These are phyloP conservation scores for Phymastichus coffea DNA, from an alignment of 1,140 invertebrate species.

Conservation along the genomic window DNA sequence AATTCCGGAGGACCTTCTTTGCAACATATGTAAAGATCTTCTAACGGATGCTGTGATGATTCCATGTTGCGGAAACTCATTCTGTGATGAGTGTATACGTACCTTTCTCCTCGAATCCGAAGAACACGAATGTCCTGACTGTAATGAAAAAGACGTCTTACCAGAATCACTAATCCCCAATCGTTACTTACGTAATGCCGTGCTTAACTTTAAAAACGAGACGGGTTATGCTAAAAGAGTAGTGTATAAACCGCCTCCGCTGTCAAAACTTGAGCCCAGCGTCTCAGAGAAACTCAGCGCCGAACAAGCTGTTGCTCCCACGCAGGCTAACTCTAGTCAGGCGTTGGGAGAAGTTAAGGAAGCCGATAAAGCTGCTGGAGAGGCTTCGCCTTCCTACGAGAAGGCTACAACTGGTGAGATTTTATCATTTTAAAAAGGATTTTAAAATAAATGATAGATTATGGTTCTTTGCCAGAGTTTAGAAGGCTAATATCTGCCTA, in stretches of 20 bases:
- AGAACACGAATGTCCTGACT: constrained; percentile 92
- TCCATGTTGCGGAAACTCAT: constrained; percentile 95
- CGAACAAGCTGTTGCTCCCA: constrained; percentile 25
- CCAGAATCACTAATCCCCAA: constrained; percentile 93
- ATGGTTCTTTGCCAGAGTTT: no score
- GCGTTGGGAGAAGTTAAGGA: constrained; percentile 10
- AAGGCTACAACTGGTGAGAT: constrained; percentile 10
- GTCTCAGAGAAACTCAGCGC: constrained; percentile 33
- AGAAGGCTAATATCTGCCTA: no score
- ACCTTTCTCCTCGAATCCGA: constrained; percentile 87
- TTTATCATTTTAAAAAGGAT: no score
- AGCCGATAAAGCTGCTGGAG: constrained; percentile 8
- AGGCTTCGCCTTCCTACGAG: constrained; percentile 16
- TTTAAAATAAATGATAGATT: not conserved
- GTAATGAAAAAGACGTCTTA: constrained; percentile 87
- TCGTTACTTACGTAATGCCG: constrained; percentile 83
- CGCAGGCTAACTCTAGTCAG: no score
- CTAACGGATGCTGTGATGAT: constrained; percentile 94
- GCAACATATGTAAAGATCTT: constrained; percentile 90
- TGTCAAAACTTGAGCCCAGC: constrained; percentile 22
- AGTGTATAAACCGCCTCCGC: constrained; percentile 34
- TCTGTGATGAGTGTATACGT: constrained; percentile 97
- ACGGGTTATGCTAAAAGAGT: constrained; percentile 72
- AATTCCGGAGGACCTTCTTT: constrained; percentile 88
- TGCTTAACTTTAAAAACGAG: constrained; percentile 86